A percentile compares a stretch with the other conserved stretches of the same genome.
phyloP scores from a whole-genome alignment of 2,888 invertebrate genomes.

The Syrista parreyssii region DNA sequence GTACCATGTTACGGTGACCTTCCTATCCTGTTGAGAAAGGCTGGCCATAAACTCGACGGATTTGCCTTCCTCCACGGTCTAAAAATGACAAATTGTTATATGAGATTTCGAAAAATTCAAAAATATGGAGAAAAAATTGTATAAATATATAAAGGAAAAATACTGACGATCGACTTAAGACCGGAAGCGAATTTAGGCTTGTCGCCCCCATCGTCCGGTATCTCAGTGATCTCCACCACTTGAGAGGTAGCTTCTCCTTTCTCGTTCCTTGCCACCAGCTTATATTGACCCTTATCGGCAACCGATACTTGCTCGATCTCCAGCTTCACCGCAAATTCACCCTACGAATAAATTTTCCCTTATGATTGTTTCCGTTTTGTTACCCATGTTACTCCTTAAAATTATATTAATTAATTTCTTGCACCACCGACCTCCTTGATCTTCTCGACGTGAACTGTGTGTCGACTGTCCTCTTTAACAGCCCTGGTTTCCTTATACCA shows the following conservation, averaged over 20 bases:
- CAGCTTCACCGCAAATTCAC: slow-evolving; percentile 90
- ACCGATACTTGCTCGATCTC: slow-evolving; percentile 88
- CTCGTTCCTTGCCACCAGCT: slow-evolving; percentile 90
- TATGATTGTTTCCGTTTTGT: background rate
- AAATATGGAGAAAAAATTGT: slow-evolving; percentile 13
- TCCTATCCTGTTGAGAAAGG: slow-evolving; percentile 81
- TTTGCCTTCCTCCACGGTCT: slow-evolving; percentile 79
- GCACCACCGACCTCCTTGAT: slow-evolving; percentile 75
- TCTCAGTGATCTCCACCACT: slow-evolving; percentile 86
- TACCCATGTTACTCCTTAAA: background rate
- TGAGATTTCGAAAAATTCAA: slow-evolving; percentile 52
- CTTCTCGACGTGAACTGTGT: slow-evolving; percentile 82
- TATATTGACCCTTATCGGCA: slow-evolving; percentile 88
- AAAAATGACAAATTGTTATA: slow-evolving; percentile 57
- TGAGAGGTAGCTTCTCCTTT: slow-evolving; percentile 93
- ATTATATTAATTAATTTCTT: background rate
- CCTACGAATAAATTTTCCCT: slow-evolving; percentile 67
- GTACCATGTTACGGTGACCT: slow-evolving; percentile 86
- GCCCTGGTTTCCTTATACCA: slow-evolving; percentile 92
- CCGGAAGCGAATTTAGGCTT: slow-evolving; percentile 85
- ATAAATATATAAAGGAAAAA: slow-evolving; percentile 4
- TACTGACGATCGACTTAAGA: slow-evolving; percentile 79
- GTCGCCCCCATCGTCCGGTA: slow-evolving; percentile 81
- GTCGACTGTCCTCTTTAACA: slow-evolving; percentile 81
- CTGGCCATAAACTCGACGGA: slow-evolving; percentile 82